A percentile compares a stretch with the other conserved stretches of the same genome.
Evolutionary conservation across 2,113 vertebrate species (phyloP).

Genomic region (Ailurus styani): DNA sequence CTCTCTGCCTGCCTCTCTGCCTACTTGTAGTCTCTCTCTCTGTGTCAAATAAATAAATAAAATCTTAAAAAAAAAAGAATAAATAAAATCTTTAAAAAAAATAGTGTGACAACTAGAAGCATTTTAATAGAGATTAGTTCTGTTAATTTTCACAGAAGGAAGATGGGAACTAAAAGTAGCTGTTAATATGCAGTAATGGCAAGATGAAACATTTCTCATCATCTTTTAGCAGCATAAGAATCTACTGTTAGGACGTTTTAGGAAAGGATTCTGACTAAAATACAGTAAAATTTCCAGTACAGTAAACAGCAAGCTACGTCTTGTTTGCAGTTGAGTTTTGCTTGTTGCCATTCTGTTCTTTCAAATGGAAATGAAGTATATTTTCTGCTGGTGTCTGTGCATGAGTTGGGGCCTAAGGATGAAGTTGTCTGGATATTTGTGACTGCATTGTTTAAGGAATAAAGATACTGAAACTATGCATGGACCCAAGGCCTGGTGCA

Average conservation of each 20-base stretch:
- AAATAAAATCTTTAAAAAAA: too few relatives aligned
- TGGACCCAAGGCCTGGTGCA: neutral
- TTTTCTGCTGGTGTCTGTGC: conserved; percentile 40
- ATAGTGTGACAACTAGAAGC: neutral
- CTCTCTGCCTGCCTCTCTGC: too few relatives aligned
- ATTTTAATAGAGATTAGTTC: neutral
- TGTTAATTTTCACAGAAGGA: conserved; percentile 32
- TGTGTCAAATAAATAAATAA: too few relatives aligned
- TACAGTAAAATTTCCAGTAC: neutral
- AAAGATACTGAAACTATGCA: conserved; percentile 39
- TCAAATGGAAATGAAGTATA: conserved; percentile 44
- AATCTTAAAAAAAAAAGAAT: too few relatives aligned
- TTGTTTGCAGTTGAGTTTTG: conserved; percentile 7
- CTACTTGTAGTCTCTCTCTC: too few relatives aligned
- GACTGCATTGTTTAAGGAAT: conserved; percentile 49
- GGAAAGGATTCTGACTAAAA: neutral
- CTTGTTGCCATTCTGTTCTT: conserved; percentile 48
- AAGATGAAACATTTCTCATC: neutral
- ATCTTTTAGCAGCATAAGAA: neutral
- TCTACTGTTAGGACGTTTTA: neutral
- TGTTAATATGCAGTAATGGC: neutral
- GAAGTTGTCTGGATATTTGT: conserved; percentile 35
- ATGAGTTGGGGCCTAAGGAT: conserved; percentile 45
- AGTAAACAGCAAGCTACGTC: neutral
- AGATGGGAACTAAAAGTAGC: neutral